These are phyloP conservation scores for Drosophila insularis DNA, from an alignment of 1,140 invertebrate species.

Conservation along the genomic window DNA sequence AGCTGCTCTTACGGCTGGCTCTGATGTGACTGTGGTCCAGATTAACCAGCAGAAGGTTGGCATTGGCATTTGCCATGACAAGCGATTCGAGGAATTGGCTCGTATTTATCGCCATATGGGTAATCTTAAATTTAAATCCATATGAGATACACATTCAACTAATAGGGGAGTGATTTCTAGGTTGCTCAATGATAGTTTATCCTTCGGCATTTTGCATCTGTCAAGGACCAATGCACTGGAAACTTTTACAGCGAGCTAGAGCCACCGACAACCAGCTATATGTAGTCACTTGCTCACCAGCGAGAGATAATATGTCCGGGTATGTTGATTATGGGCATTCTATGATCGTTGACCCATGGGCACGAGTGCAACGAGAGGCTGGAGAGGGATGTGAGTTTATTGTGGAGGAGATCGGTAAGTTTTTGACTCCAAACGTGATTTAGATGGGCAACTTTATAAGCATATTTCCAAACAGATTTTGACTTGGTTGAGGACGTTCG, in stretches of 20 bases:
- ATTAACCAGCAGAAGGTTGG: conserved; percentile 90
- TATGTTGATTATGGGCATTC: conserved; percentile 96
- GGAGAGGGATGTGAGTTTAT: conserved; percentile 89
- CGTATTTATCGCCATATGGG: conserved; percentile 88
- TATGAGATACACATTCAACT: too few species aligned
- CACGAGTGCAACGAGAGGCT: conserved; percentile 88
- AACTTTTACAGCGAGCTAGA: conserved; percentile 89
- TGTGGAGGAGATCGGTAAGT: conserved; percentile 87
- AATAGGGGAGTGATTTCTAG: conserved; percentile 78
- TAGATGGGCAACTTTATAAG: too few species aligned
- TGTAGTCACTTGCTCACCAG: conserved; percentile 89
- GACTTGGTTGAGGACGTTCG: conserved; percentile 89
- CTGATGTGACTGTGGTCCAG: conserved; percentile 89
- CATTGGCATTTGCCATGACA: conserved; percentile 96
- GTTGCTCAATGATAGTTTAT: conserved; percentile 92
- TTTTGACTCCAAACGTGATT: background rate
- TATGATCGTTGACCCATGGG: conserved; percentile 94
- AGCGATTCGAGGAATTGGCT: conserved; percentile 95
- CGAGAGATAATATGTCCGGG: conserved; percentile 87
- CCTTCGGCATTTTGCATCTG: conserved; percentile 98
- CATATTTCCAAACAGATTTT: conserved; percentile 86
- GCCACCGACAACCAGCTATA: conserved; percentile 95
- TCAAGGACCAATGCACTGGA: conserved; percentile 97
- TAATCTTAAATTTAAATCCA: conserved; percentile 18
- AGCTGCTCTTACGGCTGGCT: conserved; percentile 89